Evolutionary conservation across 2,888 invertebrate species (phyloP), one percentile per base, ranked within the genome.

Genomic region (Drosophila melanosoma): DNA sequence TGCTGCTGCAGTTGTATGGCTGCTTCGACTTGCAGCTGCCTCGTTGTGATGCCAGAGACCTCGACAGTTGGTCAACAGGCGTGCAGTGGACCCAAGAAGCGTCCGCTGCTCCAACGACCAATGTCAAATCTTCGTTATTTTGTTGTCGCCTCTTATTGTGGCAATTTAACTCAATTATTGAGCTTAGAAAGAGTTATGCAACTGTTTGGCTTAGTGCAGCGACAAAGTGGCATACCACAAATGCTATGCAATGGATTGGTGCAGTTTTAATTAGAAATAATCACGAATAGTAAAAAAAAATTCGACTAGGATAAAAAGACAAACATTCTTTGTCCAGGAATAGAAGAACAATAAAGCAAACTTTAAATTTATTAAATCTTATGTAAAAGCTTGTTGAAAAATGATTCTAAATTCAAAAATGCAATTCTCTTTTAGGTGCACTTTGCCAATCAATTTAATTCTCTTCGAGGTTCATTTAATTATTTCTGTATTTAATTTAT

Each of bases 1-100:
- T 52, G 53, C 77, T 69, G 74, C 71, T 76, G 89, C 90, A 91
- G 86, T 91, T 90, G 78, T 86, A 89, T 64, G 85, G 87, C 83
- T 89, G 84, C 90, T 59, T 45, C 68, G 56, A 70, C 75, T 76
- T 33, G 26, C 63, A 59, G 58, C 58, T 57, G 51, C 48, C 53
- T 45, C n/a, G 15, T 40, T 23, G 23, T 32, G 42, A 36, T 15
- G 17, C 29, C 6, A 12, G 10, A 29, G 35, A 8, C 45, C 38
- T 32, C 45, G 54, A 32, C 49, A 58, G 64, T 68, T 68, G 63
- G 56, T 52, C 60, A 45, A 69, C 60, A 45, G 65, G 38, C 40
- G 42, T 23, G 23, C 3, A 42, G 11, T 49, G 51, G 56, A 32
- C 52, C 48, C 48, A 57, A 49, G 35, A 61, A 60, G 15, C 62